Base-by-base conservation (phyloP, 2,888 invertebrate species). In the Tribolium freemani region DNA sequence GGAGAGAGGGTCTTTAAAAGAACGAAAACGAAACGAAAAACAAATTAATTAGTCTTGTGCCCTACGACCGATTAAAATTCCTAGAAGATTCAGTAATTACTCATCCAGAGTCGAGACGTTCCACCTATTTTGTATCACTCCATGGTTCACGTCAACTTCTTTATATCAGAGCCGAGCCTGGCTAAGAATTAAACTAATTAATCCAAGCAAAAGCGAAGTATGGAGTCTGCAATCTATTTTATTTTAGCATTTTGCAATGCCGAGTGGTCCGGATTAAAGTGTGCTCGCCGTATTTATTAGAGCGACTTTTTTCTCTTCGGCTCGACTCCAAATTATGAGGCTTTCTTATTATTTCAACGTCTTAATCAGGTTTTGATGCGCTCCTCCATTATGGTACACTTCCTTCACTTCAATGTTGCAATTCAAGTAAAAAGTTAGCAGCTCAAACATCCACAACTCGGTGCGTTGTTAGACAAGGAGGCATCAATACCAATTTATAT, bases 141-240 rank as follows among this genome's bases (percentile, higher is more conserved):
- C 76, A 74, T 78, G 79, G 76, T 77, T 77, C 76, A 79, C 78
- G 69, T 69, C 69, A 69, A 69, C 69, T 79, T 79, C 78, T 79
- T 78, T 79, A 77, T 77, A 78, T 46, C 60, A 10, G 67, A 68
- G 71, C 76, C 76, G 78, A 76, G 78, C 73, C 76, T 75, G 79
- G 80, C 81, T 79, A 81, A 82, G 83, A 82, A 83, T 83, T 83
- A 82, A 82, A 82, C 81, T 82, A 83, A 83, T 83, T 82, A 83
- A 83, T 82, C 81, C 74, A 68, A 75, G 79, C 79, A 80, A 82
- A 79, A 77, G 80, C 79, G 78, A 80, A 78, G 78, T 77, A 78
- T 79, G 80, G 77, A 73, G 77, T 71, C 78, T 79, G 80, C 80
- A 81, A 83, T 82, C 80, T 80, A 79, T 83, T 83, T 82, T 82